Evolutionary conservation across 2,113 vertebrate genomes (phyloP).

Genomic region (Dasypus novemcinctus): DNA sequence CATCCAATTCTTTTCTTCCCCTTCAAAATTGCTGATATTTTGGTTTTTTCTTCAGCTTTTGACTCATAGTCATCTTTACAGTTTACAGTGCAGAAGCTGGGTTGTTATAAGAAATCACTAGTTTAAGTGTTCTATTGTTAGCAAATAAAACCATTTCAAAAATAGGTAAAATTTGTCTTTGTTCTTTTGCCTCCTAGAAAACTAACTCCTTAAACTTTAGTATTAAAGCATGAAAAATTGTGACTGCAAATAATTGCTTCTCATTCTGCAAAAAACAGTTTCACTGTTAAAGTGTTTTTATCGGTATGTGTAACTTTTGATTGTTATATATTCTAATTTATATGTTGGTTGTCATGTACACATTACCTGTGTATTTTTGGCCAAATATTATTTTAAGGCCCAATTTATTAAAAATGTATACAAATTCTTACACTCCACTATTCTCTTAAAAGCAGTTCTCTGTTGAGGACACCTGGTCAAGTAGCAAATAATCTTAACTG

Average conservation of each 20-base stretch:
- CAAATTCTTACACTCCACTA: not conserved
- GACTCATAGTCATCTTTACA: not conserved
- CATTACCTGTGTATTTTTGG: not conserved
- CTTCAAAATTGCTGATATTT: not conserved
- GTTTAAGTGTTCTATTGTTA: not conserved
- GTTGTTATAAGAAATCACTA: not conserved
- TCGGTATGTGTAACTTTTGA: not conserved
- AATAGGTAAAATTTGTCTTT: not conserved
- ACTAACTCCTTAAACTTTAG: not conserved
- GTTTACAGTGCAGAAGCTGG: not conserved
- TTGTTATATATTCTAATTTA: not conserved
- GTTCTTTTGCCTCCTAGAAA: not conserved
- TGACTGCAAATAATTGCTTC: not conserved
- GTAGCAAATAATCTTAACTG: not conserved
- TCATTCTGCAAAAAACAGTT: not conserved
- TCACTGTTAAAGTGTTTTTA: not conserved
- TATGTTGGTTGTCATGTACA: no score
- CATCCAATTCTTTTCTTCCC: not conserved
- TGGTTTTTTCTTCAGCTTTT: constrained; percentile 19
- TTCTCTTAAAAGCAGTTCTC: not conserved
- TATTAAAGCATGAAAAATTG: not conserved
- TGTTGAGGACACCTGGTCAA: not conserved
- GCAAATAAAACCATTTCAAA: not conserved
- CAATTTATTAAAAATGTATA: not conserved
- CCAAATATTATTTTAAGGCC: not conserved